These are phyloP conservation scores for Erpobdella octoculata DNA, from an alignment of 2,888 invertebrate species.

Conservation along the genomic window DNA sequence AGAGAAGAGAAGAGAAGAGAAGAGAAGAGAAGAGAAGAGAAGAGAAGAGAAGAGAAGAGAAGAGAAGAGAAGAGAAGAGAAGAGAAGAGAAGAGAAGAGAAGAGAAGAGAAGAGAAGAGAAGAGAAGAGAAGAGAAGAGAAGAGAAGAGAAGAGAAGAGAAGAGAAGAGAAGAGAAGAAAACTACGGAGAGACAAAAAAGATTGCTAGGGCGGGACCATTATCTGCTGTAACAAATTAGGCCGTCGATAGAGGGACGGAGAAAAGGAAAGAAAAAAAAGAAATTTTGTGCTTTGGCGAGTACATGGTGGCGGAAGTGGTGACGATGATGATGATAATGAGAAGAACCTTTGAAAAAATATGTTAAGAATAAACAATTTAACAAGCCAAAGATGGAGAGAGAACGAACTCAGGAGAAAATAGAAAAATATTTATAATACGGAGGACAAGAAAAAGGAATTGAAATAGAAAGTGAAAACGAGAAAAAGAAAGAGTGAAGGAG, in stretches of 20 bases:
- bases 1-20: constrained; percentile 17
- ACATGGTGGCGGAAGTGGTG: too few relatives aligned
- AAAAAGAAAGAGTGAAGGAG: constrained; percentile 24
- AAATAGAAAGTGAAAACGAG: constrained; percentile 18
- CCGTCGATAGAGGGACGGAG: not conserved
- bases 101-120: not conserved
- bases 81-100: constrained; percentile 17
- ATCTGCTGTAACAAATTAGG: not conserved
- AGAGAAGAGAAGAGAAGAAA: not conserved
- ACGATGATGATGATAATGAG: not conserved
- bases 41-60: constrained; percentile 18
- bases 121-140: not conserved
- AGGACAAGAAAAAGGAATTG: constrained; percentile 15
- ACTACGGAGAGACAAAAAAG: not conserved
- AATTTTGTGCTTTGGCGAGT: not conserved
- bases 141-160: not conserved
- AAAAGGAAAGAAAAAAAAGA: not conserved
- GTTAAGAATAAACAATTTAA: not conserved
- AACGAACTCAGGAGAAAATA: not conserved
- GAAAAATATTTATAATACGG: not conserved
- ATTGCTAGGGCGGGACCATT: not conserved
- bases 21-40: constrained; percentile 20
- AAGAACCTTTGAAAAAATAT: not conserved
- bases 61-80: constrained; percentile 13
- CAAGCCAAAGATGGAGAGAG: not conserved